Evolutionary conservation across 1,140 invertebrate species (phyloP).

Genomic region (Drosophila erecta): DNA sequence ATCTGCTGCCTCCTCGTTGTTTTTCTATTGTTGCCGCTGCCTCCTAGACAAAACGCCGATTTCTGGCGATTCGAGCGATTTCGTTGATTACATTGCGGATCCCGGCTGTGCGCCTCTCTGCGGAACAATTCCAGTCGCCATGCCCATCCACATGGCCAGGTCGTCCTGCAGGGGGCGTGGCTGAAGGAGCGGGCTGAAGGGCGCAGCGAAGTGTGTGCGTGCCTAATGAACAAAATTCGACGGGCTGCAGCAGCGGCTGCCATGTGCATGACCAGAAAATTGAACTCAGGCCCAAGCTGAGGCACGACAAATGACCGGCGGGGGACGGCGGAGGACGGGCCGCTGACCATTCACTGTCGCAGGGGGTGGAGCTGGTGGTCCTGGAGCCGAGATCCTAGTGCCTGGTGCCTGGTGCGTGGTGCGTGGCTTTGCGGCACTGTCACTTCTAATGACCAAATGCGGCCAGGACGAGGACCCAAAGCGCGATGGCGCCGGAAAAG

Average conservation of each 20-base stretch:
- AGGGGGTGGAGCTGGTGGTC: no score
- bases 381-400: no score
- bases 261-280: constrained; percentile 81
- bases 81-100: constrained; percentile 78
- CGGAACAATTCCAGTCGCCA: constrained; percentile 37
- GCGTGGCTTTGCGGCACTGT: constrained; percentile 66
- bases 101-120: constrained; percentile 28
- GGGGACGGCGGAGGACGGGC: constrained; percentile 5
- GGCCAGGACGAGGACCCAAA: constrained; percentile 13
- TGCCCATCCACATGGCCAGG: constrained; percentile 14
- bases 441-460: constrained; percentile 72
- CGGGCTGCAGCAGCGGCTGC: constrained; percentile 61
- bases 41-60: constrained; percentile 67
- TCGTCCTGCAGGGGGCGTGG: constrained; percentile 2
- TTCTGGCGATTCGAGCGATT: constrained; percentile 71
- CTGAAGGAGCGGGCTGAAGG: not conserved
- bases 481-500: constrained; percentile 21
- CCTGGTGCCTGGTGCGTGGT: not conserved
- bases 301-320: constrained; percentile 68
- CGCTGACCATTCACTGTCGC: constrained; percentile 37
- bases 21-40: constrained; percentile 27
- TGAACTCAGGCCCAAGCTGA: constrained; percentile 72
- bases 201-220: constrained; percentile 40
- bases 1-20: constrained; percentile 47
- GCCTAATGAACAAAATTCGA: constrained; percentile 63